A percentile compares a stretch with the other conserved stretches of the same genome.
Evolutionary conservation across 1,140 invertebrate species (phyloP).

Genomic region (Diuraphis noxia): DNA sequence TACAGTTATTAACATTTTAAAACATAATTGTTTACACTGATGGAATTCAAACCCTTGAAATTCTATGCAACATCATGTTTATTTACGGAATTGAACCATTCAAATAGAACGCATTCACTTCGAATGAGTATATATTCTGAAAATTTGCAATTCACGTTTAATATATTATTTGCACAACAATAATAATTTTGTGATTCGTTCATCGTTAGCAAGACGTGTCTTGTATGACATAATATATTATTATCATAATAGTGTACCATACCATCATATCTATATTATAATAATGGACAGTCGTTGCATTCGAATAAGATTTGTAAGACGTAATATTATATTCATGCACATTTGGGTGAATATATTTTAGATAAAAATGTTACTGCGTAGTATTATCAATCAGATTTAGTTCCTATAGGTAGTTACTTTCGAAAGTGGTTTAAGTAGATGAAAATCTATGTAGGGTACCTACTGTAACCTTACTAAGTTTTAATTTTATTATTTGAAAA

Average conservation of each 20-base stretch:
- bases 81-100: conserved; percentile 1
- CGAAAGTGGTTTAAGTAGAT: neutral
- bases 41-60: neutral
- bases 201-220: neutral
- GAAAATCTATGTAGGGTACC: neutral
- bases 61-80: neutral
- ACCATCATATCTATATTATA: neutral
- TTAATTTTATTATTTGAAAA: neutral
- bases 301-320: neutral
- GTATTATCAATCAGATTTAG: neutral
- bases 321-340: neutral
- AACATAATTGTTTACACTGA: neutral
- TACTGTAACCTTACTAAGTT: no score
- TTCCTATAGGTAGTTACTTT: neutral
- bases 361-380: neutral
- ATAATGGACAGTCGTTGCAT: neutral
- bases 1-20: neutral
- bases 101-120: neutral
- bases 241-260: neutral
- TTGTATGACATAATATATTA: neutral
- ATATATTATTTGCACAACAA: neutral
- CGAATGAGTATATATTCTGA: neutral
- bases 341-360: neutral
- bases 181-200: conserved; percentile 13
- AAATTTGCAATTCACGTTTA: neutral